Evolutionary conservation across 64 coral and sea anemone genomes (phyloP).

Genomic region (Montipora foliosa): DNA sequence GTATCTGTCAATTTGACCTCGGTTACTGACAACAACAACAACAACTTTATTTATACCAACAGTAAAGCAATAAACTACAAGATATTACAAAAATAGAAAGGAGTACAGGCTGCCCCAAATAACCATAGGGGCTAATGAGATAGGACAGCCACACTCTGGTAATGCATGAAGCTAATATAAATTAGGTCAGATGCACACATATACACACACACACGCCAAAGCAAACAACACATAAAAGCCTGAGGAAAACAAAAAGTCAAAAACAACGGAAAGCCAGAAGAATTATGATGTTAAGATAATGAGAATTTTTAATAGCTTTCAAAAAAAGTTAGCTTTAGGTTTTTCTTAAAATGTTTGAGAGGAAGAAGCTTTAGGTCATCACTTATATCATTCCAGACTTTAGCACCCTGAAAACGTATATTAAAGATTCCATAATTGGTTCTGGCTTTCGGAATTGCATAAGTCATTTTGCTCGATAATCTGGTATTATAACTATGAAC

Average conservation of each 20-base stretch:
- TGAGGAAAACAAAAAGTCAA: too few species aligned
- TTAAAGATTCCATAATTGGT: slow-evolving; percentile 58
- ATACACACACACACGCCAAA: too few species aligned
- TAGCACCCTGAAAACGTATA: slow-evolving; percentile 50
- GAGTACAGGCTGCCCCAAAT: too few species aligned
- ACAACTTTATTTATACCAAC: too few species aligned
- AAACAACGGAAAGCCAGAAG: too few species aligned
- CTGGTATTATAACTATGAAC: slow-evolving; percentile 41
- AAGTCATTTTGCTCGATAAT: slow-evolving; percentile 40
- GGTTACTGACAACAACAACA: neutral
- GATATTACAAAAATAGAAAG: neutral
- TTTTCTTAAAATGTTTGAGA: neutral
- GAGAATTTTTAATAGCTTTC: neutral
- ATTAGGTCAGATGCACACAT: too few species aligned
- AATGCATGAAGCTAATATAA: too few species aligned
- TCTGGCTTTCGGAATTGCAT: slow-evolving; percentile 3
- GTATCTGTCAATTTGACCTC: slow-evolving; percentile 45
- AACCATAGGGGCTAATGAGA: too few species aligned
- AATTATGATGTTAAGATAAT: too few species aligned
- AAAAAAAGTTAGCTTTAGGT: neutral
- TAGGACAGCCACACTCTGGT: too few species aligned
- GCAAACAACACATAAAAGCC: too few species aligned
- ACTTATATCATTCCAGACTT: slow-evolving; percentile 50
- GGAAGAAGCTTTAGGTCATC: slow-evolving; percentile 33
- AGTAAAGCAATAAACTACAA: too few species aligned